These are phyloP conservation scores for Norana najaformis DNA, from an alignment of 2,888 invertebrate genomes.

Conservation along the genomic window DNA sequence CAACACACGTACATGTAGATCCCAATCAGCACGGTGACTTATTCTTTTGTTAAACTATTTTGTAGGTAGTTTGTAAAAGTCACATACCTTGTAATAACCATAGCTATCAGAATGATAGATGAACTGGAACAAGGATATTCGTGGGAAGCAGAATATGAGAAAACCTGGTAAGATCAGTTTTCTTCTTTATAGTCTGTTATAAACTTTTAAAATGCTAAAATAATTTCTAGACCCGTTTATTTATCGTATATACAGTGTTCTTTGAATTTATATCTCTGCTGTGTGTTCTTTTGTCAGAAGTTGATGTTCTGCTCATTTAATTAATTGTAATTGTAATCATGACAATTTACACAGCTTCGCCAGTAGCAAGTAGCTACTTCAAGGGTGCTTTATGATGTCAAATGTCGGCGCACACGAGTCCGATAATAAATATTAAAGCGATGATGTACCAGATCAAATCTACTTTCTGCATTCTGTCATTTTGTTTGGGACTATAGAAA, in stretches of 20 bases:
- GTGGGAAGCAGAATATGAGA: conserved; percentile 66
- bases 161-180: conserved; percentile 59
- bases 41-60: background rate
- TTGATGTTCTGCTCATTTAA: too few species aligned
- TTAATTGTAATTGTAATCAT: too few species aligned
- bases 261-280: too few species aligned
- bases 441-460: too few species aligned
- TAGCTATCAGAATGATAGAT: conserved; percentile 49
- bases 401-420: too few species aligned
- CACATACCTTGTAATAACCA: background rate
- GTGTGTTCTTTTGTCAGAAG: too few species aligned
- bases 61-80: background rate
- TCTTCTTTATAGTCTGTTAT: conserved; percentile 18
- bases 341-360: too few species aligned
- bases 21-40: background rate
- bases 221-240: background rate
- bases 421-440: too few species aligned
- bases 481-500: background rate
- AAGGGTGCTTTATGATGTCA: too few species aligned
- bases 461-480: background rate
- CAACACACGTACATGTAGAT: too few species aligned
- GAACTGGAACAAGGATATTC: conserved; percentile 61
- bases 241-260: too few species aligned
- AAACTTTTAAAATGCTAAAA: background rate
- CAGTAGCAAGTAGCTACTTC: too few species aligned